These are phyloP conservation scores for Microctonus aethiopoides DNA, from an alignment of 2,888 invertebrate genomes.

Conservation along the genomic window DNA sequence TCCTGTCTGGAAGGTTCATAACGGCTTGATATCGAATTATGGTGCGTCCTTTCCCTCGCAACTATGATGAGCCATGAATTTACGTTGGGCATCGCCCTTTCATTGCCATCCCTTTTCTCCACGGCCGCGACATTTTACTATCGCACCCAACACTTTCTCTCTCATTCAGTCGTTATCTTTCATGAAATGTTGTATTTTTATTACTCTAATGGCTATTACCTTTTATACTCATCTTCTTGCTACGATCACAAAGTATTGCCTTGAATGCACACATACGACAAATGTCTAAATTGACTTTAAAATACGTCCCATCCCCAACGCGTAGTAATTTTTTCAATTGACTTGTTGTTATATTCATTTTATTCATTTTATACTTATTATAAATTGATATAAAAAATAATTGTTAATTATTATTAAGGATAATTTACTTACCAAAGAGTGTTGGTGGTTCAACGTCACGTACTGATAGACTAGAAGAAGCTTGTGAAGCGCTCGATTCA, in stretches of 20 bases:
- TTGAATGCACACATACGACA: too few relatives aligned
- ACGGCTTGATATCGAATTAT: slow-evolving; percentile 57
- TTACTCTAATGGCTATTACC: slow-evolving; percentile 46
- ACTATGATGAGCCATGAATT: slow-evolving; percentile 51
- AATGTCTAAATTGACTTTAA: too few relatives aligned
- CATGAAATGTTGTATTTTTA: slow-evolving; percentile 51
- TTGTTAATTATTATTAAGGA: not conserved
- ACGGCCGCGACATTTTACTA: slow-evolving; percentile 20
- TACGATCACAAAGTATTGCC: not conserved
- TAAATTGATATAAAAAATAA: too few relatives aligned
- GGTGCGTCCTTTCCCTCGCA: slow-evolving; percentile 33
- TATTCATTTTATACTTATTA: too few relatives aligned
- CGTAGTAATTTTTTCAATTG: not conserved
- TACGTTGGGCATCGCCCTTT: slow-evolving; percentile 41
- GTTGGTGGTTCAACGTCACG: slow-evolving; percentile 76
- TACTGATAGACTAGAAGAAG: slow-evolving; percentile 85
- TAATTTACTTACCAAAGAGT: slow-evolving; percentile 67
- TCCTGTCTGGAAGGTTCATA: slow-evolving; percentile 59
- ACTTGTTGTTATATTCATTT: not conserved
- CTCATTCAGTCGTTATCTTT: not conserved
- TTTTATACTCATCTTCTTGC: not conserved
- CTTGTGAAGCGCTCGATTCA: slow-evolving; percentile 81
- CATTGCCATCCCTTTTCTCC: slow-evolving; percentile 21
- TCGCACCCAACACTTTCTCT: not conserved
- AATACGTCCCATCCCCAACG: too few relatives aligned